Evolutionary conservation across 2,113 vertebrate species (phyloP).

Genomic region (Hypomesus transpacificus): DNA sequence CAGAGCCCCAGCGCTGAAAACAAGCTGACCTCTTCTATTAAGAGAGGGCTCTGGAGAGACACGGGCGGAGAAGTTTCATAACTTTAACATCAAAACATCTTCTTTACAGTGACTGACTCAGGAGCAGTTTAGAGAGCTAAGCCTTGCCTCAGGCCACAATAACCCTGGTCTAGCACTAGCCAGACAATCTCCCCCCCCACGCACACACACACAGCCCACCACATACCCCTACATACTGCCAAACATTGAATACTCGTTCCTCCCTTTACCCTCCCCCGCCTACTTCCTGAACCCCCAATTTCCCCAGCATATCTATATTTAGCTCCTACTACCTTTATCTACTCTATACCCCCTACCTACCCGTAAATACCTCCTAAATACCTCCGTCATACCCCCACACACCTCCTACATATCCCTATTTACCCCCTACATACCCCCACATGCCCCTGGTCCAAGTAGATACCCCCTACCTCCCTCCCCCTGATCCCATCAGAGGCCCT

Average conservation of each 20-base stretch:
- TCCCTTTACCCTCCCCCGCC: background rate
- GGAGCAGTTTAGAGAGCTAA: background rate
- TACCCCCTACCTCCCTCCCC: no score
- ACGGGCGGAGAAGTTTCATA: background rate
- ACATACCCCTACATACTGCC: no score
- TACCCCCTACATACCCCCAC: no score
- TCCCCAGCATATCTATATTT: no score
- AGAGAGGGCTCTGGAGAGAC: background rate
- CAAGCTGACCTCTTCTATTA: background rate
- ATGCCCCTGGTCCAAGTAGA: no score
- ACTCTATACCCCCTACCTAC: no score
- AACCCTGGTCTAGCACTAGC: background rate
- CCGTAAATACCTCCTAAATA: no score
- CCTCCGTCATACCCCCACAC: no score
- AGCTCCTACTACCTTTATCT: no score
- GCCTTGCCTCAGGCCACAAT: background rate
- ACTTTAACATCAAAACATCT: slow-evolving; percentile 1
- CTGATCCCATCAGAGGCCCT: background rate
- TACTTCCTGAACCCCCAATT: no score
- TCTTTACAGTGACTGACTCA: background rate
- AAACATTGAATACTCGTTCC: background rate
- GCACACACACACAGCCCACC: background rate
- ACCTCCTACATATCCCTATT: no score
- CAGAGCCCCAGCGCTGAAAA: background rate
- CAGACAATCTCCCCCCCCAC: background rate